phyloP scores from a whole-genome alignment of 23 tunicate genomes.

The Ciona savignyi region DNA sequence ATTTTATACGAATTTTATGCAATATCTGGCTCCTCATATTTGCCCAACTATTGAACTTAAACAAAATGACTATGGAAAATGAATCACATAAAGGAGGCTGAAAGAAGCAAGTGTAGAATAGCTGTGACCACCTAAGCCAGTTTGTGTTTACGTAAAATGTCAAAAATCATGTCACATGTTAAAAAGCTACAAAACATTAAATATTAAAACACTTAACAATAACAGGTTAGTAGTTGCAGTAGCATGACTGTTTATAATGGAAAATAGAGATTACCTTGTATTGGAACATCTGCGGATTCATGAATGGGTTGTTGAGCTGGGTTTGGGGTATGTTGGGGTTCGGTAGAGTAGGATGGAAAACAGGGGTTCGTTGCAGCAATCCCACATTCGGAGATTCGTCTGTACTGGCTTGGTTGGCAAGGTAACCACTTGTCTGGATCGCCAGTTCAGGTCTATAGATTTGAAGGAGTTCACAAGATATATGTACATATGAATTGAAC shows the following conservation, averaged over 20 bases:
- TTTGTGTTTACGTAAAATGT: no score
- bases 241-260: no score
- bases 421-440: background rate
- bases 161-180: no score
- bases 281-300: constrained; percentile 63
- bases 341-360: constrained; percentile 33
- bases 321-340: constrained; percentile 30
- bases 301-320: constrained; percentile 49
- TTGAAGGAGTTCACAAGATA: background rate
- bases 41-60: background rate
- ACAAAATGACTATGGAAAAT: background rate
- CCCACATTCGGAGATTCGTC: constrained; percentile 18
- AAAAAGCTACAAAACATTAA: no score
- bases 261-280: constrained; percentile 62
- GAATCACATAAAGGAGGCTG: background rate
- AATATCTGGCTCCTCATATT: background rate
- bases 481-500: background rate
- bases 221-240: no score
- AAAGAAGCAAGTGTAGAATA: no score
- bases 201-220: no score
- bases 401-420: background rate
- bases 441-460: constrained; percentile 8
- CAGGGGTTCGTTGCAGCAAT: constrained; percentile 27
- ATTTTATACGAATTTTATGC: background rate
- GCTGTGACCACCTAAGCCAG: no score